Percentiles rank a stretch among this genome's conserved stretches.
phyloP scores from a whole-genome alignment of 2,113 vertebrate species.

The Corvus hawaiiensis region DNA sequence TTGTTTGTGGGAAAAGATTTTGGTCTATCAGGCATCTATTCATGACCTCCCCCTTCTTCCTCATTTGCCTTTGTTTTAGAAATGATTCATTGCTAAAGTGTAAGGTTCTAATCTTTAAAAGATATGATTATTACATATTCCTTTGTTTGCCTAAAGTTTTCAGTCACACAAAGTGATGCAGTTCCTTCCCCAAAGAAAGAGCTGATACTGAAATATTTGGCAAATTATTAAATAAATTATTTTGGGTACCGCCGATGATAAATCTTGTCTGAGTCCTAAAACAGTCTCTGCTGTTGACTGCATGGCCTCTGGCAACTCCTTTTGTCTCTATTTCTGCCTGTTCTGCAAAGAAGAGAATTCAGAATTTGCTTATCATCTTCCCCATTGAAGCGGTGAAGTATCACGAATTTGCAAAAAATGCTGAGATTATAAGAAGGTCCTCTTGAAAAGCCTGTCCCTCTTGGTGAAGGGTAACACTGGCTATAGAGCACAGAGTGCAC shows the following conservation, averaged over 20 bases:
- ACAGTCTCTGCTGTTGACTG: neutral
- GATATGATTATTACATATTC: slow-evolving; percentile 2
- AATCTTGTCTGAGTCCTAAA: neutral
- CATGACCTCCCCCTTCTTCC: neutral
- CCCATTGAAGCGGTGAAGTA: neutral
- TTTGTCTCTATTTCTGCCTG: neutral
- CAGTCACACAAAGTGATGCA: neutral
- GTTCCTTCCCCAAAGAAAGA: neutral
- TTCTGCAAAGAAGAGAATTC: neutral
- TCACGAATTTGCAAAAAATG: neutral
- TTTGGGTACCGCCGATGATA: neutral
- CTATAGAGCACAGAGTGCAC: neutral
- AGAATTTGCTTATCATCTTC: neutral
- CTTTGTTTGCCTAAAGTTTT: slow-evolving; percentile 22
- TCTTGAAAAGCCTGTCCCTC: neutral
- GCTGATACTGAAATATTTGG: neutral
- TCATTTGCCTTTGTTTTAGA: slow-evolving; percentile 27
- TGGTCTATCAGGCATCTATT: neutral
- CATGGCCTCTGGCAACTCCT: neutral
- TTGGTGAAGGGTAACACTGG: neutral
- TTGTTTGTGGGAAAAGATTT: slow-evolving; percentile 26
- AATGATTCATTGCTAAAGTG: slow-evolving; percentile 16
- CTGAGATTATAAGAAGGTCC: neutral
- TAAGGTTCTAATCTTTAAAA: slow-evolving; percentile 28
- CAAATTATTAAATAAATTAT: neutral